Conservation (phyloP, 2,888 invertebrate genomes). For the Leptinotarsa rubiginosa region DNA sequence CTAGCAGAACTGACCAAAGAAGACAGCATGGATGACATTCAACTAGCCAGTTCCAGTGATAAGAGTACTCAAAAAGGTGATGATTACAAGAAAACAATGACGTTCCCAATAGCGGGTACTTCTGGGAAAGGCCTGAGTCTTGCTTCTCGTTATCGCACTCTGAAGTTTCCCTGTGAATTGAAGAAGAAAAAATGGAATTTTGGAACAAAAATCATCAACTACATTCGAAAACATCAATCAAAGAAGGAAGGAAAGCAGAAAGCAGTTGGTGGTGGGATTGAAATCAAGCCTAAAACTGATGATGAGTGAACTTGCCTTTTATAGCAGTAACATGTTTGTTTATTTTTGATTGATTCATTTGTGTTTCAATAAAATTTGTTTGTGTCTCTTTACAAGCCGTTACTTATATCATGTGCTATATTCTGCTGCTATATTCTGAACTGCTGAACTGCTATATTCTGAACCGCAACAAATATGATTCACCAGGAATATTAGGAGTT, state of each 20-base stretch:
- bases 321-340: not conserved
- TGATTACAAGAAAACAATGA: slow-evolving; percentile 49
- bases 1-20: slow-evolving; percentile 36
- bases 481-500: too few species aligned
- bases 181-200: slow-evolving; percentile 57
- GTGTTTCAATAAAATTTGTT: slow-evolving; percentile 13
- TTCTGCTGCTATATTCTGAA: too few species aligned
- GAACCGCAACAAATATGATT: too few species aligned
- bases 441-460: too few species aligned
- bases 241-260: slow-evolving; percentile 41
- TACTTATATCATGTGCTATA: too few species aligned
- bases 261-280: slow-evolving; percentile 34
- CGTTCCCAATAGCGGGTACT: slow-evolving; percentile 50
- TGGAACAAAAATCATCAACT: slow-evolving; percentile 53
- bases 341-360: not conserved
- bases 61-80: slow-evolving; percentile 30
- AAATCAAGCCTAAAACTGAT: slow-evolving; percentile 31
- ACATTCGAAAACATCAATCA: slow-evolving; percentile 49
- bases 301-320: slow-evolving; percentile 29
- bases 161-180: slow-evolving; percentile 46
- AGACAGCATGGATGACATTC: slow-evolving; percentile 47
- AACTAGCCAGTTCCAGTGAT: slow-evolving; percentile 31
- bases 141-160: slow-evolving; percentile 47
- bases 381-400: not conserved
- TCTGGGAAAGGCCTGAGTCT: slow-evolving; percentile 46